Evolutionary conservation across 92 coral and sea anemone species (phyloP).

Genomic region (Hydrozoanthus gracilis): DNA sequence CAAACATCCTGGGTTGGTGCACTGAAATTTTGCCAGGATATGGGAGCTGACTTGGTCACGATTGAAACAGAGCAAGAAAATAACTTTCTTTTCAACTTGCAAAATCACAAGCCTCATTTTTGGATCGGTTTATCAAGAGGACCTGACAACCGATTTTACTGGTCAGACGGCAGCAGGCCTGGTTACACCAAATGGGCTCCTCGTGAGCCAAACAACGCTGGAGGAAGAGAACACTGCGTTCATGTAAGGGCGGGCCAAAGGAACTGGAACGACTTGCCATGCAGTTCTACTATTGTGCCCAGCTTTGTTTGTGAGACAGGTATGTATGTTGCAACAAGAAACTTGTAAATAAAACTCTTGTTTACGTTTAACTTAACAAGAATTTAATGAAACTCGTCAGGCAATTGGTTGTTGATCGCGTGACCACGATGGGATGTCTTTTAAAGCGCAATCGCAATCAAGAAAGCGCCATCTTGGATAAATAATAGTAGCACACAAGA

Average conservation of each 20-base stretch:
- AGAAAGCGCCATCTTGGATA: too few relatives aligned
- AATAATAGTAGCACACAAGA: too few relatives aligned
- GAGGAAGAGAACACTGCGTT: not conserved
- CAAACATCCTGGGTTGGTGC: not conserved
- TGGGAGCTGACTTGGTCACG: conserved; percentile 18
- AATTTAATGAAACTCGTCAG: too few relatives aligned
- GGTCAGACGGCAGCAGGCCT: conserved; percentile 22
- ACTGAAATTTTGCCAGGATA: conserved; percentile 8
- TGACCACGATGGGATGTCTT: too few relatives aligned
- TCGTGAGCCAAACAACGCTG: not conserved
- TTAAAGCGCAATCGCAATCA: too few relatives aligned
- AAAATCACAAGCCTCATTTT: not conserved
- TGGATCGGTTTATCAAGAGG: conserved; percentile 33
- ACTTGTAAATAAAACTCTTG: not conserved
- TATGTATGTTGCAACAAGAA: not conserved
- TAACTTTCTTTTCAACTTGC: not conserved
- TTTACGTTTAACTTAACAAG: not conserved
- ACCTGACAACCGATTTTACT: conserved; percentile 14
- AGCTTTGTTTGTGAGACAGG: conserved; percentile 16
- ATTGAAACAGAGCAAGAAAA: conserved; percentile 12
- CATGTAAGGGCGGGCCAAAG: not conserved
- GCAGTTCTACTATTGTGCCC: not conserved
- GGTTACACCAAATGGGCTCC: conserved; percentile 6
- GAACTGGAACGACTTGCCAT: not conserved
- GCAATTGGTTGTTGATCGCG: too few relatives aligned